Conservation (phyloP, 2,113 vertebrate genomes). For the Corapipo altera region DNA sequence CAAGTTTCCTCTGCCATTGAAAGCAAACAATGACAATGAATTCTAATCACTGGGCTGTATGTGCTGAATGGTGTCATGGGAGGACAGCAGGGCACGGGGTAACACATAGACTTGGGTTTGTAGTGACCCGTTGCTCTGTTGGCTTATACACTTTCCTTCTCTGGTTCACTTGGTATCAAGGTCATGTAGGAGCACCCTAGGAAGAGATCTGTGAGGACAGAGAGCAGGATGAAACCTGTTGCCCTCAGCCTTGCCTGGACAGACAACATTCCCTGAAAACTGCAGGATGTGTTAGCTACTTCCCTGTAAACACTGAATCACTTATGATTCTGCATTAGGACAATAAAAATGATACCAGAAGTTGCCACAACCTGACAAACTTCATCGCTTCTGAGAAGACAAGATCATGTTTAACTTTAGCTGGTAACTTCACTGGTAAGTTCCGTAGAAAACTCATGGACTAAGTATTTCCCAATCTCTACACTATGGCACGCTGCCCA, state of each 20-base stretch:
- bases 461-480: not conserved
- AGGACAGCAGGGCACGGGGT: accelerated
- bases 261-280: not conserved
- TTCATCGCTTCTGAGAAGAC: not conserved
- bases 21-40: not conserved
- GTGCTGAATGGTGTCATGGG: accelerated
- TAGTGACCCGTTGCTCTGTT: not conserved
- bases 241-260: not conserved
- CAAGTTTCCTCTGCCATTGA: not conserved
- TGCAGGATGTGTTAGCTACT: not conserved
- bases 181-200: not conserved
- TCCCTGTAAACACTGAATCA: not conserved
- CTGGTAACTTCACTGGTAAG: not conserved
- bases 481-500: not conserved
- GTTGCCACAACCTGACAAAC: not conserved
- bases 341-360: not conserved
- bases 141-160: not conserved
- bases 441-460: not conserved
- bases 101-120: not conserved
- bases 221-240: not conserved
- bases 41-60: accelerated
- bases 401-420: not conserved
- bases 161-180: too few species aligned
- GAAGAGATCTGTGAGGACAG: not conserved
- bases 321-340: not conserved